Evolutionary conservation across 2,888 invertebrate genomes (phyloP), one percentile per base, ranked within the genome.

Genomic region (Eutolmus rufibarbis): DNA sequence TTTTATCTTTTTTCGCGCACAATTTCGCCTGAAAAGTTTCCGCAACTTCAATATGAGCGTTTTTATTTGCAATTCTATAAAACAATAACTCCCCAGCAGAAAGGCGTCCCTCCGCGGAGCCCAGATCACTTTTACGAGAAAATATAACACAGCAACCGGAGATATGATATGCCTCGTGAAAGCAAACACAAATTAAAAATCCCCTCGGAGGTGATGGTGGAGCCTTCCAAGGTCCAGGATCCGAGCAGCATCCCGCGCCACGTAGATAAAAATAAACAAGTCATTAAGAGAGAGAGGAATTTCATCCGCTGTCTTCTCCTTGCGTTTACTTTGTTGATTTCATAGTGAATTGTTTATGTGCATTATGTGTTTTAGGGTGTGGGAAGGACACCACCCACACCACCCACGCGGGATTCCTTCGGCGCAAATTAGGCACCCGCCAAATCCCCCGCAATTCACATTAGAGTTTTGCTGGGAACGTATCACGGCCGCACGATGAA

Each of bases 171-270:
- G 78, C 28, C 46, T 46, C 43, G 37, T 78, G 46, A 78, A 78
- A 78, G 78, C 46, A 78, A 78, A 78, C 78, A 78, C 78, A 78
- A 78, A 78, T 78, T 78, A 78, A 78, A 78, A 78, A 78, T 76
- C 78, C 37, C 28, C 78, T 43, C 37, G 40, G 78, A 37, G 78
- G 40, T 78, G 43, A 78, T 37, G 43, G 40, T 1, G 19, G 78
- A 40, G 19, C 19, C 40, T 23, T 34, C 28, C n/a, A 76, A 37
- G 76, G 76, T 76, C 76, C 78, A 46, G 78, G 78, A 46, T 23
- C 37, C 5, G 7, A 78, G 46, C 14, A 23, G 40, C 16, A 14
- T 46, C 46, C 43, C 46, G 9, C 34, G n/a, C 19, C 76, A 76
- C 37, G 76, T 76, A 34, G 28, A 46, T 78, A 78, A 78, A 78